A percentile compares a stretch with the other conserved stretches of the same genome.
Evolutionary conservation across 2,113 vertebrate genomes (phyloP).

Genomic region (Tringa solitaria): DNA sequence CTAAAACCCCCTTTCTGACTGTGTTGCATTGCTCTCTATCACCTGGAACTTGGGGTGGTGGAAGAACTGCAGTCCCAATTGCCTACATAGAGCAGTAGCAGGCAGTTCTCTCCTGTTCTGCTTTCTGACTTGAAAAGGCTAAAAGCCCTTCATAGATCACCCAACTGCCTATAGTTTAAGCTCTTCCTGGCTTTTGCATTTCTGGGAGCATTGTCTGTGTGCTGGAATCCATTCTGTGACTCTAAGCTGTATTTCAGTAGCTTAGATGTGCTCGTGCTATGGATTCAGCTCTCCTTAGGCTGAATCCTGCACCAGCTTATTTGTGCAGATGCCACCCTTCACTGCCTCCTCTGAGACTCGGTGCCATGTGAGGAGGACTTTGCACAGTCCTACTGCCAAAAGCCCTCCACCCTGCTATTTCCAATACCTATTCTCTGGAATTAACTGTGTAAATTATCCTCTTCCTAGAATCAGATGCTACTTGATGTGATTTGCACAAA

Average conservation of each 20-base stretch:
- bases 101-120: background rate
- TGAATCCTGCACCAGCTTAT: background rate
- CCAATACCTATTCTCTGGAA: background rate
- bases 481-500: background rate
- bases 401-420: background rate
- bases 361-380: background rate
- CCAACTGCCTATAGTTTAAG: background rate
- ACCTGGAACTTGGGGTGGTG: background rate
- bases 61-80: background rate
- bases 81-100: background rate
- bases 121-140: fast-evolving
- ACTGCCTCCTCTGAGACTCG: background rate
- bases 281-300: background rate
- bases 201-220: background rate
- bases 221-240: background rate
- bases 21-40: background rate
- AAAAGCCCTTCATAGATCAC: background rate
- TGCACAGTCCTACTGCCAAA: background rate
- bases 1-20: background rate
- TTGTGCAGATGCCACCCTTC: background rate
- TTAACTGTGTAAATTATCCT: background rate
- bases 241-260: background rate
- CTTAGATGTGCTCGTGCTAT: background rate
- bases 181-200: background rate
- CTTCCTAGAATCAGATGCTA: background rate